Percentiles rank a stretch among this genome's conserved stretches.
Evolutionary conservation across 1,140 invertebrate genomes (phyloP).

Genomic region (Dinoponera quadriceps): DNA sequence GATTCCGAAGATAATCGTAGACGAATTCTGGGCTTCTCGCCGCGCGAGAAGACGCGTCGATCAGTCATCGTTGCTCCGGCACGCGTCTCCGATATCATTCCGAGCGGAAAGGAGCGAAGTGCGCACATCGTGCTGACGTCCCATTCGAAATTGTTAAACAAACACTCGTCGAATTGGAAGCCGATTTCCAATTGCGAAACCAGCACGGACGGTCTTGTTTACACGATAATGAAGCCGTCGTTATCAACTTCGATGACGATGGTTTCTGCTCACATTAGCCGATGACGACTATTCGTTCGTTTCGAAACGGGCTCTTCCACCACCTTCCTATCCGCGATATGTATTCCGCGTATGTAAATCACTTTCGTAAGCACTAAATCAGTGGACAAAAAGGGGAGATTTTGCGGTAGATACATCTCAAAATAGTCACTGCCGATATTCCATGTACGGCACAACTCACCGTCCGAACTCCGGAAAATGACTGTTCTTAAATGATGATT

Average conservation of each 20-base stretch:
- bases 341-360: too few relatives aligned
- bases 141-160: constrained; percentile 30
- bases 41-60: neutral
- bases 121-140: neutral
- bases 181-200: neutral
- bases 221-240: constrained; percentile 18
- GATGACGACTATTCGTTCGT: too few relatives aligned
- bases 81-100: constrained; percentile 6
- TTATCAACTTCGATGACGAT: constrained; percentile 13
- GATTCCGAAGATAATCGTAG: too few relatives aligned
- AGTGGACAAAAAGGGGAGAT: too few relatives aligned
- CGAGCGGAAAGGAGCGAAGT: neutral
- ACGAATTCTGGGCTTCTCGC: neutral
- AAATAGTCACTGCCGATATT: too few relatives aligned
- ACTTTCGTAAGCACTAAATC: too few relatives aligned
- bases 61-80: too few relatives aligned
- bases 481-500: neutral
- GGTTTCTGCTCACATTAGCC: constrained; percentile 6
- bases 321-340: neutral
- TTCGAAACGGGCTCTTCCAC: too few relatives aligned
- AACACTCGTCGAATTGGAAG: constrained; percentile 29
- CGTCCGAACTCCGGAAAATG: too few relatives aligned
- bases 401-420: too few relatives aligned
- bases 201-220: constrained; percentile 9
- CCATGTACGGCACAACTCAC: too few relatives aligned